Evolutionary conservation across 1,140 invertebrate species (phyloP), one percentile per base, ranked within the genome.

Genomic region (Drosophila simulans): DNA sequence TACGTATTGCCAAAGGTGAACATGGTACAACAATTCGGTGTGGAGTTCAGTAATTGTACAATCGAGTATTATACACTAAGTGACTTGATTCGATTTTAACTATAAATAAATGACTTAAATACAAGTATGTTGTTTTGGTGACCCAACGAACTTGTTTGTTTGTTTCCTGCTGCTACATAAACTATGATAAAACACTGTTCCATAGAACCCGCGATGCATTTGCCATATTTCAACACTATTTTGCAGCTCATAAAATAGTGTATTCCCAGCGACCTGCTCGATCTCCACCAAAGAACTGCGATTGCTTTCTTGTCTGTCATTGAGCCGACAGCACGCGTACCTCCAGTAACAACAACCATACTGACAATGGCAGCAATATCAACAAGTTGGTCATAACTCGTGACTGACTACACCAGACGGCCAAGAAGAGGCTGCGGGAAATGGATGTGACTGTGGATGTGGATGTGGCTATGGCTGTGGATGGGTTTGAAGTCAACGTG

Each of bases 361-460:
- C 46, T 34, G 48, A 51, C 45, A 52, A 54, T 59, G 35, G 40
- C 66, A 55, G 20, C 51, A 71, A 34, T 52, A 72, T 54, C 68
- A 57, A 51, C 46, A 63, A 64, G 70, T 75, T 75, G 72, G 72
- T 63, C 70, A 75, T 74, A 75, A 75, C 70, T 75, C 72, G 72
- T 75, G 72, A 75, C 72, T 75, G 71, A 74, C 72, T 74, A 57
- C 52, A 58, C 48, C 52, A 57, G 46, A 57, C 43, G 54, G 20
- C 55, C 27, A 59, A 34, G 48, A 51, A 13, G 48, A 51, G 25
- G 40, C 10, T 52, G 80, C 70, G 51, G 60, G 58, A 49, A 20
- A 11, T 10, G 22, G 12, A 7, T 7, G 11, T n/a, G 45, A 5
- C 1, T 7, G 4, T n/a, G 22, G 45, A n/a, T 27, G 13, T 22